Base-by-base conservation (phyloP, 2,797 vertebrate genomes). In the Pygocentrus nattereri region DNA sequence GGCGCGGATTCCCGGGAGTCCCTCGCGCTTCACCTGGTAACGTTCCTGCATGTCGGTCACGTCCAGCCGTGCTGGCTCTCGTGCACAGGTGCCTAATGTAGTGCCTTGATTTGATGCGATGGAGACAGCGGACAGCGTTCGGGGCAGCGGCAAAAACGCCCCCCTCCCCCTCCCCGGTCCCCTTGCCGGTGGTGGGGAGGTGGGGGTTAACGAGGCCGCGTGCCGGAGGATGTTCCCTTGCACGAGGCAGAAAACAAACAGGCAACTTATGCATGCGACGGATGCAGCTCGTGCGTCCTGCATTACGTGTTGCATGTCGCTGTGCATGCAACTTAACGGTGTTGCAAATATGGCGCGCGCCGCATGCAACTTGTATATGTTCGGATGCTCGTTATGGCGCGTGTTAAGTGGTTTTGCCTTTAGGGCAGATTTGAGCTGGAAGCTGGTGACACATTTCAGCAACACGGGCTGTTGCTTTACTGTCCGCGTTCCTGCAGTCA, bases 1-100 rank as follows among this genome's bases (percentile, higher is more conserved):
- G 27, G 31, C 52, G 50, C 19, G 50, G 49, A 73, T n/a, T 16
- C 15, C 16, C 25, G n/a, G 44, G n/a, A 49, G n/a, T 19, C 15
- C 47, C 25, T 30, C 25, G 31, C 34, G 41, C 47, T 52, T 30
- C 49, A 31, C 27, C 19, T 19, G 70, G 70, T 73, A 73, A 62
- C 21, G 70, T 50, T 73, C 73, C 30, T 59, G 56, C 56, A 25
- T 59, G 56, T n/a, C 19, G 52, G 52, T 56, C 52, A n/a, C 21
- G 52, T 56, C 49, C 49, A 50, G 52, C 21, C 52, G 7, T n/a
- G 49, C 15, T 18, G 49, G 2, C 52, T n/a, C 21, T 7, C 13
- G 52, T 10, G 52, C 52, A 50, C 49, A 50, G 52, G 19, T 56
- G 52, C 2, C 8, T 44, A 44, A 44, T 12, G 1, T 12, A 44